A percentile compares a stretch with the other conserved stretches of the same genome.
Conservation (phyloP, 35 echinoderm and acorn worm species). For the Holothuria glaberrima region DNA sequence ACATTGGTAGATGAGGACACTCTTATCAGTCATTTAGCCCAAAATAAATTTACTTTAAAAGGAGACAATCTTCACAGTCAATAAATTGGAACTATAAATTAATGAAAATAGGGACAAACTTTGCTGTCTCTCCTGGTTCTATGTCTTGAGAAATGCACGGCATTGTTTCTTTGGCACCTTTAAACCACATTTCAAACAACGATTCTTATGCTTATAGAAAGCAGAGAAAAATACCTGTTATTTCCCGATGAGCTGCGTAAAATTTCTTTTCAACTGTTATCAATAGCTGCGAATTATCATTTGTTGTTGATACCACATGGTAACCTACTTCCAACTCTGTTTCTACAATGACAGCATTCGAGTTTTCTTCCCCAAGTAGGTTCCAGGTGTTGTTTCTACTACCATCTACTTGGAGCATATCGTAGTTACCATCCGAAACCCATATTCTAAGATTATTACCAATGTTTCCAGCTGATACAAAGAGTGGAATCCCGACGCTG, state of each 20-base stretch:
- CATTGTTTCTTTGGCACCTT: too few relatives aligned
- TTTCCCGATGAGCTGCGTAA: not conserved
- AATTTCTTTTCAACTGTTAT: not conserved
- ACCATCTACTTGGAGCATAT: not conserved
- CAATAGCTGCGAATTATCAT: not conserved
- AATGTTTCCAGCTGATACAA: not conserved
- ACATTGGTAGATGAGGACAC: too few relatives aligned
- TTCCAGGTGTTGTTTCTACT: not conserved
- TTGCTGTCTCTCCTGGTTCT: too few relatives aligned
- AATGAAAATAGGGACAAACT: too few relatives aligned
- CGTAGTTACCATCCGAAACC: slow-evolving; percentile 10
- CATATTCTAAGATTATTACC: slow-evolving; percentile 25
- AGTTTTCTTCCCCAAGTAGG: not conserved
- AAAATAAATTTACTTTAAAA: too few relatives aligned
- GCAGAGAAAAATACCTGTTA: too few relatives aligned
- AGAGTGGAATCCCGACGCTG: not conserved
- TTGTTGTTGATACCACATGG: not conserved
- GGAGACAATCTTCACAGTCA: too few relatives aligned
- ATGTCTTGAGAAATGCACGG: too few relatives aligned
- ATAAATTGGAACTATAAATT: too few relatives aligned
- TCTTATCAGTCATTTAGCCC: too few relatives aligned
- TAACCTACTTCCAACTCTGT: not conserved
- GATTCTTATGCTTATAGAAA: too few relatives aligned
- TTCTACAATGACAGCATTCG: not conserved
- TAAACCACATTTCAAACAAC: too few relatives aligned